Base-by-base conservation (phyloP, 2,797 vertebrate genomes). In the Taeniopygia guttata region DNA sequence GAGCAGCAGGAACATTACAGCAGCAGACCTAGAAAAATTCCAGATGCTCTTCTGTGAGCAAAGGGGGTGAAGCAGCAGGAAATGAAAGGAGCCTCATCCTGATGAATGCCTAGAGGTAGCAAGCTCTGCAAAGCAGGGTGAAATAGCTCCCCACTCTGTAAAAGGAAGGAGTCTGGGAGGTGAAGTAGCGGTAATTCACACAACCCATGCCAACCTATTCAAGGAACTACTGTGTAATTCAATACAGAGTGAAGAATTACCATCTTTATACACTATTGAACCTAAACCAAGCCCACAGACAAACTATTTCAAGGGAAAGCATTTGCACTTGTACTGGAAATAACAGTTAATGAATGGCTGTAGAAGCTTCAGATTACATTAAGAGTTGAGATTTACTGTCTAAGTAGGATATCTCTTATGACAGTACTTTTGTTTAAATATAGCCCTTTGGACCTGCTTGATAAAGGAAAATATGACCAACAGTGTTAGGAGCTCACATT, bases 1-100 rank as follows among this genome's bases (percentile, higher is more conserved):
- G 25, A 94, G 75, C 87, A 92, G 72, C 75, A 90, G 72, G 43
- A 96, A 90, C 40, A 25, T 74, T 64, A 34, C 52, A 80, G 72
- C 74, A 84, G 70, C 75, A 49, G 76, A 93, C 89, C 84, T 95
- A 85, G 75, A 92, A 75, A 91, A 91, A 77, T 80, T 52, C 91
- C 95, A 94, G 94, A 96, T 95, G 95, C 89, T 93, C 55, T 69
- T 90, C 83, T 87, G 30, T 74, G 92, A 93, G 90, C 77, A 81
- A 55, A 72, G 49, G 69, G 85, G 36, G 30, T 72, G 48, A 89
- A 87, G 82, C 8, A 9, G 49, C 82, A 81, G 85, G 84, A 89
- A 91, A 78, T 90, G 72, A 77, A 87, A 88, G 69, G 42, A 93
- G 26, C 36, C 48, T 90, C 51, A 34, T 88, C 67, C 52, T 79